phyloP scores from a whole-genome alignment of 2,888 invertebrate genomes.

The Adela reaumurella region DNA sequence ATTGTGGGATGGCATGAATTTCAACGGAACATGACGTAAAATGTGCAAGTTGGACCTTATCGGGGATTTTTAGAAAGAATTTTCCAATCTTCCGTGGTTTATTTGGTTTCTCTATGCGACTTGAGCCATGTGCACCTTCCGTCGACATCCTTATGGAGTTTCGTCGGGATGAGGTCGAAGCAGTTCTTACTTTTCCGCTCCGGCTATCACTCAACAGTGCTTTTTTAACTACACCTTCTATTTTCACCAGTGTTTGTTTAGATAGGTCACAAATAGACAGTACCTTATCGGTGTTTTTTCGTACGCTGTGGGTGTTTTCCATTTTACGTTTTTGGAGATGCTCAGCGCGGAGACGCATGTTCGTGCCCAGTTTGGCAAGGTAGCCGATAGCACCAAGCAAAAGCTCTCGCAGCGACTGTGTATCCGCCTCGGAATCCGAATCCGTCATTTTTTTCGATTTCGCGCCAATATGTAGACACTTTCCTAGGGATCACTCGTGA shows the following conservation, averaged over 20 bases:
- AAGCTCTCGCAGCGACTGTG: constrained; percentile 33
- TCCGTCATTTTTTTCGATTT: background rate
- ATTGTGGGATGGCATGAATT: background rate
- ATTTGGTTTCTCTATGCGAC: background rate
- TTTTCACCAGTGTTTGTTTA: constrained; percentile 42
- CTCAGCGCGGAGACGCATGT: constrained; percentile 36
- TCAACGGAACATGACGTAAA: background rate
- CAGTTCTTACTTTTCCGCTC: too few relatives aligned
- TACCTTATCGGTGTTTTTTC: constrained; percentile 40
- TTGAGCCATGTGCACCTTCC: background rate
- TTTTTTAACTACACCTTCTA: constrained; percentile 19
- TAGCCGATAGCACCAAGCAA: constrained; percentile 44
- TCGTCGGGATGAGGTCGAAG: too few relatives aligned
- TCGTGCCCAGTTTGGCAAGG: constrained; percentile 41
- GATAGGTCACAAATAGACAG: constrained; percentile 44
- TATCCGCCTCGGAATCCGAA: constrained; percentile 23
- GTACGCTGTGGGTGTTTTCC: constrained; percentile 34
- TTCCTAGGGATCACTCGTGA: too few relatives aligned
- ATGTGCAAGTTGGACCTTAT: background rate
- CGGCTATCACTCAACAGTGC: background rate
- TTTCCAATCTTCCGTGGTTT: background rate
- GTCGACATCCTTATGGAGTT: too few relatives aligned
- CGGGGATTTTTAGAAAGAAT: background rate
- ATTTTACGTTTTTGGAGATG: constrained; percentile 33
- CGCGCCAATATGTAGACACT: constrained; percentile 1